Conservation (phyloP, 2,113 vertebrate species). For the Oncorhynchus clarkii region DNA sequence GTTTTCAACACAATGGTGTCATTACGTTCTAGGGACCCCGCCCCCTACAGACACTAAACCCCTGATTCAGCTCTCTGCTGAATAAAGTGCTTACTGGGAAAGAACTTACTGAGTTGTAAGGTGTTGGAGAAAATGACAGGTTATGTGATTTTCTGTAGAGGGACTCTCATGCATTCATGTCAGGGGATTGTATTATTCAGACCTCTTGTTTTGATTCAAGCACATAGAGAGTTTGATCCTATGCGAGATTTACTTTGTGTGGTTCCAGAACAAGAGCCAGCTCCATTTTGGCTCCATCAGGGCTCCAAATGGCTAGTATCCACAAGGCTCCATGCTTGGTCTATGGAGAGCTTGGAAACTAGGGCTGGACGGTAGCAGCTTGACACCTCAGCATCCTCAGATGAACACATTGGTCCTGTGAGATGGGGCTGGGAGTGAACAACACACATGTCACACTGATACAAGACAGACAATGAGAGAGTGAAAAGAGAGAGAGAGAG, state of each 20-base stretch:
- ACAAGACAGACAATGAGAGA: background rate
- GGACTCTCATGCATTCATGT: background rate
- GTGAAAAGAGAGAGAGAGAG: background rate
- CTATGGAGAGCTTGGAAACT: background rate
- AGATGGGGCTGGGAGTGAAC: background rate
- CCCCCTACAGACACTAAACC: slow-evolving; percentile 24
- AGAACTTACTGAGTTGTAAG: background rate
- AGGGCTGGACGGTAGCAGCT: background rate
- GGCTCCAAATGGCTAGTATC: background rate
- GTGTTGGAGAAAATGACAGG: background rate
- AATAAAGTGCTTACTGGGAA: slow-evolving; percentile 20
- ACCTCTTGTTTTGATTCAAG: background rate
- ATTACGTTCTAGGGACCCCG: background rate
- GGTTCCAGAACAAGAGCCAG: background rate
- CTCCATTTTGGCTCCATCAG: background rate
- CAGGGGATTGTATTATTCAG: background rate
- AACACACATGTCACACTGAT: background rate
- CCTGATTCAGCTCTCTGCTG: slow-evolving; percentile 25
- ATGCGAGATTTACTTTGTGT: background rate
- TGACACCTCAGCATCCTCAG: background rate
- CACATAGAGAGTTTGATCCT: background rate
- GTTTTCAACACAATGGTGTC: background rate
- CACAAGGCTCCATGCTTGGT: background rate
- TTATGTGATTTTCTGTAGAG: background rate
- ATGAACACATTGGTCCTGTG: background rate